Conservation (phyloP, 2,888 invertebrate genomes). For the Pimpla rufipes region DNA sequence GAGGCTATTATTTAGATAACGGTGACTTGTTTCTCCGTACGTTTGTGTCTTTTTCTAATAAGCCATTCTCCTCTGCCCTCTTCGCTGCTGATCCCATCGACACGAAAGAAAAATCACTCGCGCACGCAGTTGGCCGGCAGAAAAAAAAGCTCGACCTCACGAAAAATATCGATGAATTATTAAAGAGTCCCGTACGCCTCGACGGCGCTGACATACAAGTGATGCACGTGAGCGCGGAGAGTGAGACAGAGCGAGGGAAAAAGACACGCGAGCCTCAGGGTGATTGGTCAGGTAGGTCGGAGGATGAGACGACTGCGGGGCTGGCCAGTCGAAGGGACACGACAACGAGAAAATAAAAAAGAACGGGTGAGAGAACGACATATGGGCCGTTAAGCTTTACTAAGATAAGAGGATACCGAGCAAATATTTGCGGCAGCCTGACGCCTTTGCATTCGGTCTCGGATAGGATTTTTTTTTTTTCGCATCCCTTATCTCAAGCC, state of each 20-base stretch:
- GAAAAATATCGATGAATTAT: constrained; percentile 64
- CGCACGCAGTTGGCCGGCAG: constrained; percentile 29
- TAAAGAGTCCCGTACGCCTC: constrained; percentile 36
- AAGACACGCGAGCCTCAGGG: constrained; percentile 44
- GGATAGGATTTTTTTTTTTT: constrained; percentile 46
- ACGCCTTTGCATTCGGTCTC: constrained; percentile 75
- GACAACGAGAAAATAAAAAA: constrained; percentile 65
- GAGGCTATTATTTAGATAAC: not conserved
- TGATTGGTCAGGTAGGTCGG: constrained; percentile 62
- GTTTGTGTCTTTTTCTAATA: constrained; percentile 4
- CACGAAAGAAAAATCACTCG: constrained; percentile 49
- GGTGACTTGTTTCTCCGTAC: not conserved
- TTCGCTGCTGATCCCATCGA: constrained; percentile 53
- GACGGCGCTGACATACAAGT: constrained; percentile 21
- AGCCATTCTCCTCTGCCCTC: not conserved
- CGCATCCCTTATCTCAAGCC: constrained; percentile 45
- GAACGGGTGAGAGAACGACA: constrained; percentile 78
- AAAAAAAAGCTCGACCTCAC: constrained; percentile 45
- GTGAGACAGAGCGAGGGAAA: not conserved
- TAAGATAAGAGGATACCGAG: constrained; percentile 79
- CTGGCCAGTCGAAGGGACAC: constrained; percentile 19
- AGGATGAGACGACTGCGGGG: constrained; percentile 52
- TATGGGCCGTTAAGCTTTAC: constrained; percentile 81
- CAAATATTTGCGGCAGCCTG: constrained; percentile 80
- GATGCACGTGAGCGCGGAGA: not conserved